Base-by-base conservation (phyloP, 2,888 invertebrate genomes). In the Drosophila fulvimacula region DNA sequence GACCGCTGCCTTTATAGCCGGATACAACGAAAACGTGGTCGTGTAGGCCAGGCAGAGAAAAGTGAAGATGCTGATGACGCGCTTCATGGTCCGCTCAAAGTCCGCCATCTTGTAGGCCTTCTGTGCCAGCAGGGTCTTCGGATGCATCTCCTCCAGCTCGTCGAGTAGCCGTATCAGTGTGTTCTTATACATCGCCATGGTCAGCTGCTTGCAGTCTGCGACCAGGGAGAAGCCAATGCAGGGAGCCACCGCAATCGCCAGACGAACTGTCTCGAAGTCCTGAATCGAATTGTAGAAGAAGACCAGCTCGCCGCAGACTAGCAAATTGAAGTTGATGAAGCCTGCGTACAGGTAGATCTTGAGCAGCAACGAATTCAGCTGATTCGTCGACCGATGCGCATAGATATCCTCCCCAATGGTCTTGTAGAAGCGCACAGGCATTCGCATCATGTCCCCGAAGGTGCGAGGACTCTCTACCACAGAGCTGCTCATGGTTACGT, bases 171-270 rank as follows among this genome's bases (percentile, higher is more conserved):
- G 19, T 1, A 74, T 67, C 27, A 92, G 34, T 1, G 76, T 69
- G 1, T 69, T 38, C 58, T 73, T 88, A 32, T 88, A 72, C 1
- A 67, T 19, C 0, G 63, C 86, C 68, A 92, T 76, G 5, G 85
- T 84, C 0, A 80, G 24, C 58, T 91, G 90, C 53, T 91, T 92
- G 4, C 82, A 88, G 38, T 90, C 81, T 0, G 90, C 63, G 19
- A 92, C 85, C 38, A 91, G 51, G 0, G 88, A 86, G 60, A 90
- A 90, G 2, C 89, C 91, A 62, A 92, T 81, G 51, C 89, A 91
- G 0, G 92, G 90, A 3, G 90, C 91, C 11, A 91, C 82, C 0
- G 90, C 91, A 34, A 91, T 90, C 19, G 90, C 87, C 73, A 85
- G 59, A 10, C 84, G 79, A 32, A 91, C 66, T 3, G 89, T 84